Base-by-base conservation (phyloP, 2,113 vertebrate genomes). In the Phocoena phocoena region DNA sequence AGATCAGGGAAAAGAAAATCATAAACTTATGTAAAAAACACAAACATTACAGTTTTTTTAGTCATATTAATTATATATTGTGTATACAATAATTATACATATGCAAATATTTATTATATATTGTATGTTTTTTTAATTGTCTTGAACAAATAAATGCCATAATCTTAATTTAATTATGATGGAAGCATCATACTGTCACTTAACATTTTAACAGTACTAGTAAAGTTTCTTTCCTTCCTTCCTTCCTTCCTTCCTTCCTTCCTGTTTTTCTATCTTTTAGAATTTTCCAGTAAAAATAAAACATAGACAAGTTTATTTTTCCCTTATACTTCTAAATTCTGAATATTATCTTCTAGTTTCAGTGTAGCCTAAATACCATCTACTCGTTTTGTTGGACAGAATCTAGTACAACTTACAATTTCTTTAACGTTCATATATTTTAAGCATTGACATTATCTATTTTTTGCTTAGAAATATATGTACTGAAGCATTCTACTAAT, bases 201-300 rank as follows among this genome's bases (percentile, higher is more conserved):
- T 94, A 68, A 36, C 33, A 88, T 79, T 88, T 94, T 47, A 87
- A 33, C 4, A 74, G 17, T 68, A 26, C 15, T 28, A 88, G 8
- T 55, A 23, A 58, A 76, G 65, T 47, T 86, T 4, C 2, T 5
- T 28, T 13, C 73, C 6, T 28, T 62, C 53, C 44, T 47, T 47
- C 44, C 44, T 44, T 41, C 41, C 38, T 38, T 38, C 38, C 4
- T 60, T 74, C 33, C 7, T 62, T 74, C 53, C 38, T 12, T 47
- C 9, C 28, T 5, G 41, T 73, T 12, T 67, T 77, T 25, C 1
- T 47, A 41, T 31, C 17, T 53, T 77, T 58, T 68, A 23, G 14
- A 18, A 25, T 62, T 62, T 97, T 83, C 13, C 33, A 88, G 21
- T 85, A 41, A 95, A 83, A 96, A 85, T 60, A 60, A 82, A 90